Evolutionary conservation across 2,797 vertebrate species (phyloP).

Genomic region (Spinibarbus caldwelli): DNA sequence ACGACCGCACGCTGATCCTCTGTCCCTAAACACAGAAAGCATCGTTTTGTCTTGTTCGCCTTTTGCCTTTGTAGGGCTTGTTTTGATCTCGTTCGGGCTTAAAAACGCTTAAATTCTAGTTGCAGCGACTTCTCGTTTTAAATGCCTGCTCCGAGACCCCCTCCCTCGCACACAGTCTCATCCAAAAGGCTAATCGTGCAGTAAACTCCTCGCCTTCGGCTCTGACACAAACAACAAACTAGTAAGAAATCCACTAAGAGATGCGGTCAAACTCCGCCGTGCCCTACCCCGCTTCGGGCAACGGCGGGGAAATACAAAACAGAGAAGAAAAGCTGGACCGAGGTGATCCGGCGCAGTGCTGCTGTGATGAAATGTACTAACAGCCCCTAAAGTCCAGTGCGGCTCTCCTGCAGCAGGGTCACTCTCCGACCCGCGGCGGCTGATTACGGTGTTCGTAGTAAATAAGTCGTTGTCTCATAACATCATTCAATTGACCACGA

Average conservation of each 20-base stretch:
- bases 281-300: slow-evolving; percentile 1
- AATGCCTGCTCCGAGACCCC: slow-evolving; percentile 38
- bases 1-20: slow-evolving; percentile 8
- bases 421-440: slow-evolving; percentile 48
- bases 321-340: slow-evolving; percentile 50
- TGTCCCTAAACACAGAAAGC: slow-evolving; percentile 9
- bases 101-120: background rate
- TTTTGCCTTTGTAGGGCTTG: background rate
- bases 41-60: background rate
- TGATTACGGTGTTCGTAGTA: slow-evolving; percentile 57
- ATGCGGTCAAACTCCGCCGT: slow-evolving; percentile 2
- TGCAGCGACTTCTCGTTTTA: slow-evolving; percentile 40
- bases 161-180: slow-evolving; percentile 37
- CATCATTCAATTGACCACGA: slow-evolving; percentile 63
- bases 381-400: slow-evolving; percentile 53
- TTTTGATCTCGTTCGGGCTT: background rate
- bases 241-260: background rate
- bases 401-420: slow-evolving; percentile 48
- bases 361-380: slow-evolving; percentile 50
- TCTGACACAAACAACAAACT: background rate
- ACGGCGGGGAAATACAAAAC: slow-evolving; percentile 57
- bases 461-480: slow-evolving; percentile 67
- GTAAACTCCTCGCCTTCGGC: slow-evolving; percentile 21
- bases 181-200: slow-evolving; percentile 50
- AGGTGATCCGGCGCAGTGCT: slow-evolving; percentile 61